Evolutionary conservation across 1,140 invertebrate species (phyloP), one percentile per base, ranked within the genome.

Genomic region (Rhynchophorus ferrugineus): DNA sequence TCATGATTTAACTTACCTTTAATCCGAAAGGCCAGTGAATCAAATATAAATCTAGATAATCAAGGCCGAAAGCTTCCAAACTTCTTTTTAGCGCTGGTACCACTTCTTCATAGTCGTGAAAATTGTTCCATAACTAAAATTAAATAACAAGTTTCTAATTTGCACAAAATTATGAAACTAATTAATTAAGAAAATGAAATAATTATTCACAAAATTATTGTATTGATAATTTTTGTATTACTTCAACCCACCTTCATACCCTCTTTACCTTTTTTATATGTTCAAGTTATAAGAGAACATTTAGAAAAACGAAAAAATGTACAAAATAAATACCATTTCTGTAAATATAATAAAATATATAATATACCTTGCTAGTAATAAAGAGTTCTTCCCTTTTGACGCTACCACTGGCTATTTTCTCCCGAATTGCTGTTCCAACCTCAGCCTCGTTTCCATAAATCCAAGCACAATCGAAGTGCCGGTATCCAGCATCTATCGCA

Each of bases 381-480:
- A 91, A 95, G 1, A 97, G 56, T 37, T 97, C 91, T 62, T 94
- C 84, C 56, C 93, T 75, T 61, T 80, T 84, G 9, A 92, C 76
- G 3, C 71, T 75, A 3, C 86, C 87, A 54, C 89, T 79, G 0
- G 72, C 65, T 43, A 96, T 83, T 65, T 88, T 84, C 13, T 80
- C 73, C 22, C 36, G 22, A 18, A 96, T 70, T 1, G 83, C 91
- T 41, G 68, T 65, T 0, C 92, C 92, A 37, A 96, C 80, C 71
- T 93, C 87, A 13, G 71, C 65, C 69, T 97, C 92, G 59, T 91
- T 95, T 47, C 76, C 73, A 69, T 95, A 96, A 61, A 83, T 78
- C 44, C 76, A 77, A 24, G 92, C 92, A 65, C 89, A 91, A 68
- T 97, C 93, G 56, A 97, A 81, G 64, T 91, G 90, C 8, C 91